phyloP scores from a whole-genome alignment of 2,113 vertebrate genomes.

The Poecile atricapillus region DNA sequence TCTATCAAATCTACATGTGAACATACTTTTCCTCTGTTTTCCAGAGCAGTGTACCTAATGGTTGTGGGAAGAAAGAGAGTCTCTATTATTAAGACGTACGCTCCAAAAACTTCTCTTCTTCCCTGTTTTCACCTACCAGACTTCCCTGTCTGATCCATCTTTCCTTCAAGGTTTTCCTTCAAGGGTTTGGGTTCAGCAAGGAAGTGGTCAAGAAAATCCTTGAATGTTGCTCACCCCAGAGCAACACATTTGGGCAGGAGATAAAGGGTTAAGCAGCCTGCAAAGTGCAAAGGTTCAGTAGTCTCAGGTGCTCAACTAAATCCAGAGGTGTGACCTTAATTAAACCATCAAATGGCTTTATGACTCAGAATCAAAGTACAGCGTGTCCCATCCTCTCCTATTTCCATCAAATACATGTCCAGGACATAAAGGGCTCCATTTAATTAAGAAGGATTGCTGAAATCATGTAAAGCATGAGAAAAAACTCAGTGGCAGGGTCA shows the following conservation, averaged over 20 bases:
- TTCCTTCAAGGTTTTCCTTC: not conserved
- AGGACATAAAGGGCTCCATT: not conserved
- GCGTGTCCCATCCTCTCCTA: not conserved
- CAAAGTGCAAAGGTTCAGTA: not conserved
- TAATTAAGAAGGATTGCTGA: not conserved
- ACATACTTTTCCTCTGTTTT: not conserved
- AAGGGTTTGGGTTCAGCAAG: not conserved
- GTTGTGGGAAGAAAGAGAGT: not conserved
- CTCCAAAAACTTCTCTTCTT: not conserved
- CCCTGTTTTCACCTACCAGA: not conserved
- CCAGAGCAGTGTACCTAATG: not conserved
- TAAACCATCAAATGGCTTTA: not conserved
- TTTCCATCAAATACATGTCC: not conserved
- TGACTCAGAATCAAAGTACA: not conserved
- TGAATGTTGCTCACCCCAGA: not conserved
- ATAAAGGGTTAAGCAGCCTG: not conserved
- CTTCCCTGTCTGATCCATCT: not conserved
- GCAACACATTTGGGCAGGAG: not conserved
- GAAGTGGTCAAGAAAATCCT: not conserved
- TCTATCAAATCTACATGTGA: not conserved
- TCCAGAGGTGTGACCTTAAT: not conserved
- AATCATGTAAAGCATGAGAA: not conserved
- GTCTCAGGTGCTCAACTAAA: not conserved
- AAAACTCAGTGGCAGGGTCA: not conserved
- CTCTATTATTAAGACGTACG: not conserved